A percentile compares a stretch with the other conserved stretches of the same genome.
Conservation (phyloP, 2,113 vertebrate genomes). For the Bos javanicus region DNA sequence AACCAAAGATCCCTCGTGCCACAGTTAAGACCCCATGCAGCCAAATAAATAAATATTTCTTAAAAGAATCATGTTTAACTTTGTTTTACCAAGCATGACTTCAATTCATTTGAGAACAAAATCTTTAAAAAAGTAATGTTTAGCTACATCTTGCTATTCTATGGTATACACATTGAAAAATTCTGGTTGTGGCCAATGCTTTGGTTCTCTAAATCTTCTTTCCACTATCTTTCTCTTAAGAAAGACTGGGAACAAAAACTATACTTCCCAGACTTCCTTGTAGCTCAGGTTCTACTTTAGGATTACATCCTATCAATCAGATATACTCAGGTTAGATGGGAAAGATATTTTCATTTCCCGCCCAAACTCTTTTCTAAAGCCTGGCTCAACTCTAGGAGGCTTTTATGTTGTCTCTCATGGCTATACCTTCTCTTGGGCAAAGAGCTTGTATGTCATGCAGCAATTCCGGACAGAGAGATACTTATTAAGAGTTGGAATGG, state of each 20-base stretch:
- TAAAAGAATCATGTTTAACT: neutral
- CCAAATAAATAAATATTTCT: neutral
- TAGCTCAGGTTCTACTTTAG: neutral
- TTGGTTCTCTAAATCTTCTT: neutral
- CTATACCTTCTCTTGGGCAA: neutral
- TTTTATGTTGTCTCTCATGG: neutral
- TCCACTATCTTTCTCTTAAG: neutral
- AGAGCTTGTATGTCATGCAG: neutral
- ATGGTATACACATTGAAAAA: neutral
- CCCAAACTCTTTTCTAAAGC: neutral
- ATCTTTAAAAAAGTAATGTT: neutral
- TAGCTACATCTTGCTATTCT: neutral
- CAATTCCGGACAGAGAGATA: neutral
- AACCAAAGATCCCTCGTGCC: neutral
- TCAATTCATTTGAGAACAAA: neutral
- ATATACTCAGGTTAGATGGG: neutral
- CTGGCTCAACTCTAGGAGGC: neutral
- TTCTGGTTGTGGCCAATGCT: neutral
- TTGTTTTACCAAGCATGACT: neutral
- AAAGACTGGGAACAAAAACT: neutral
- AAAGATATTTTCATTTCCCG: neutral
- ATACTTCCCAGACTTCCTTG: neutral
- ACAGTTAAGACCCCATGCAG: neutral
- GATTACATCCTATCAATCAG: neutral
- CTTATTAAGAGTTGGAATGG: neutral